Evolutionary conservation across 2,113 vertebrate genomes (phyloP), one percentile per base, ranked within the genome.

Genomic region (Python bivittatus): DNA sequence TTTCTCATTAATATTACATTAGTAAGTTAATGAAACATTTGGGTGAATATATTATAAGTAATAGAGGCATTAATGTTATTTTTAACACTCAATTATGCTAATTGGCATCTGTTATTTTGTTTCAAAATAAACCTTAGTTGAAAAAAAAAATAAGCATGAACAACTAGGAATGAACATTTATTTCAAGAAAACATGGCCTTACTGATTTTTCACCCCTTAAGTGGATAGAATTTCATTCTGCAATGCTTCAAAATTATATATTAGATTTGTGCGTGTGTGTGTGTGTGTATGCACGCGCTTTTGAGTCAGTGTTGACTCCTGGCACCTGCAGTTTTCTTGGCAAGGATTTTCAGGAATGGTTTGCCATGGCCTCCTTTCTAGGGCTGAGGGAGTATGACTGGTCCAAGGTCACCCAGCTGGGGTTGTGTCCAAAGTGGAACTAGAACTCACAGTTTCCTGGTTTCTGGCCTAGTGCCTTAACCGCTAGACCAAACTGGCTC

Each of bases 1-100:
- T 95, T 96, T 95, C 97, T 98, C 96, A 97, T 98, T 98, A 98
- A 98, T 98, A 97, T 97, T 97, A 88, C 94, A 98, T 98, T 97
- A 96, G 7, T 0, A 96, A 96, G 91, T 95, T 97, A 98, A 97
- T 98, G 97, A 97, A 98, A 98, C 97, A 98, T 98, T 98, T 98
- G 97, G 96, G 92, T 97, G 97, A 98, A 98, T 98, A 97, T 97
- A 97, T 98, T 98, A 97, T 96, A 95, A 98, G 94, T 97, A 97
- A 98, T 98, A 97, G 95, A 97, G 96, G 96, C 97, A 97, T 97
- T 97, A 97, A 97, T 97, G 97, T 96, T 98, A 97, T 96, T 97
- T 96, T 97, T 97, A 97, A 96, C 94, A 96, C 95, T 97, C 96
- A 96, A 94, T 98, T 98, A 98, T 97, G 96, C 92, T 97, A 98